phyloP scores from a whole-genome alignment of 2,797 vertebrate genomes.

The Cryptoblepharus egeriae region DNA sequence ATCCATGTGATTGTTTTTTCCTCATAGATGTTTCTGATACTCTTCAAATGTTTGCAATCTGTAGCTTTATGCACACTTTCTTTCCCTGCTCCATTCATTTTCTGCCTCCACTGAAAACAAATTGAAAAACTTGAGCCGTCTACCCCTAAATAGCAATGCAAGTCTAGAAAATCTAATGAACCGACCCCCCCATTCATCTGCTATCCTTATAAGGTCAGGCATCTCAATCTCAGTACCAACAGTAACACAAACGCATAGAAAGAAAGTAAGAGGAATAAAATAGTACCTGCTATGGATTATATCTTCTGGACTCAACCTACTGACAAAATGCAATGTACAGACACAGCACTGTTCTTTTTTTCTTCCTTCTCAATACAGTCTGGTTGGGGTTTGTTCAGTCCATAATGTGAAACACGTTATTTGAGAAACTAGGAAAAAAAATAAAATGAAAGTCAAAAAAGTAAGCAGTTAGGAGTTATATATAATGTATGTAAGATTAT shows the following conservation, averaged over 20 bases:
- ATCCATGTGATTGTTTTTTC: not conserved
- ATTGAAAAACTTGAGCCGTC: not conserved
- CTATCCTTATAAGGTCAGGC: not conserved
- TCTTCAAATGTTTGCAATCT: not conserved
- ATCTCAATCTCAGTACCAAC: not conserved
- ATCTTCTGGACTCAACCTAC: slow-evolving; percentile 14
- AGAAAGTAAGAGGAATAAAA: not conserved
- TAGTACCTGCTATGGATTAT: slow-evolving; percentile 32
- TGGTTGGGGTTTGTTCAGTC: slow-evolving; percentile 19
- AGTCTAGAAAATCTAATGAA: not conserved
- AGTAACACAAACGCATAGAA: not conserved
- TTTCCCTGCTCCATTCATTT: not conserved
- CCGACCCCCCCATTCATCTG: not conserved
- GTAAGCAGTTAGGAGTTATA: not conserved
- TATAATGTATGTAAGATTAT: not conserved
- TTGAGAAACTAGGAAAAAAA: slow-evolving; percentile 20
- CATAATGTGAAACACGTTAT: slow-evolving; percentile 17
- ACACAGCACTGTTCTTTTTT: not conserved
- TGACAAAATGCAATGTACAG: not conserved
- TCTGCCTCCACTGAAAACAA: not conserved
- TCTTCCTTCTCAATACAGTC: slow-evolving; percentile 3
- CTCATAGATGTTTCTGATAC: not conserved
- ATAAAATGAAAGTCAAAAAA: not conserved
- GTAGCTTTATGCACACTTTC: not conserved
- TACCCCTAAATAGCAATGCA: not conserved